phyloP scores from a whole-genome alignment of 2,797 vertebrate species.

The Phrynocephalus forsythii region DNA sequence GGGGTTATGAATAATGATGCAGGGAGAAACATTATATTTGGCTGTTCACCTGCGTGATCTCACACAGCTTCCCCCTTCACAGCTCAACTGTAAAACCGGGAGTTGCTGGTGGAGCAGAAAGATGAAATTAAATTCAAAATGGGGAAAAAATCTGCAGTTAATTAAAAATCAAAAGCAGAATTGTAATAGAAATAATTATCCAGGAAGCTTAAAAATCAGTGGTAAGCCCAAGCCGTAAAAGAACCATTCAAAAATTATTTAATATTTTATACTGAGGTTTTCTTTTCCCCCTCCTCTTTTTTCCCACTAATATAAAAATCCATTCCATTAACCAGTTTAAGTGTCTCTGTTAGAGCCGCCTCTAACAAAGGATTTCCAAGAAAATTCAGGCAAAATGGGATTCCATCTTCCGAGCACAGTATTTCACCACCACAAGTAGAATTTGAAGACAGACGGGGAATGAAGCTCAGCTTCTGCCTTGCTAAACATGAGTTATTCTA shows the following conservation, averaged over 20 bases:
- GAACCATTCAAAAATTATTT: slow-evolving; percentile 78
- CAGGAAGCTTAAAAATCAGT: slow-evolving; percentile 63
- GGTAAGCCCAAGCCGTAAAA: slow-evolving; percentile 68
- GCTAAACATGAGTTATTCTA: accelerated
- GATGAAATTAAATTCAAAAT: slow-evolving; percentile 58
- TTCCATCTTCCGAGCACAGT: background rate
- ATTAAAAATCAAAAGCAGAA: slow-evolving; percentile 73
- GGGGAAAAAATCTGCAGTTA: slow-evolving; percentile 55
- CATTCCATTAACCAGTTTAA: slow-evolving; percentile 68
- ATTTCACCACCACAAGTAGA: background rate
- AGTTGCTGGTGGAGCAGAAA: slow-evolving; percentile 52
- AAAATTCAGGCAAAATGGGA: slow-evolving; percentile 39
- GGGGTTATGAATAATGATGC: background rate
- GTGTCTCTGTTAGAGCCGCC: slow-evolving; percentile 56
- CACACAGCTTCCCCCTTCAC: slow-evolving; percentile 27
- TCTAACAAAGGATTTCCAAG: slow-evolving; percentile 48
- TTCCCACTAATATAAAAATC: slow-evolving; percentile 65
- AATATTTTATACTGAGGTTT: slow-evolving; percentile 71
- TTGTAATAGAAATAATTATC: slow-evolving; percentile 72
- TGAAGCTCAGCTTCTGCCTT: accelerated
- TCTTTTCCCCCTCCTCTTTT: slow-evolving; percentile 32
- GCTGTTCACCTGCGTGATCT: slow-evolving; percentile 37
- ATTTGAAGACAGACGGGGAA: background rate
- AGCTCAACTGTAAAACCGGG: slow-evolving; percentile 58
- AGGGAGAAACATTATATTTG: background rate